These are phyloP conservation scores for Conchocele bisecta DNA, from an alignment of 2,888 invertebrate species.

Conservation along the genomic window DNA sequence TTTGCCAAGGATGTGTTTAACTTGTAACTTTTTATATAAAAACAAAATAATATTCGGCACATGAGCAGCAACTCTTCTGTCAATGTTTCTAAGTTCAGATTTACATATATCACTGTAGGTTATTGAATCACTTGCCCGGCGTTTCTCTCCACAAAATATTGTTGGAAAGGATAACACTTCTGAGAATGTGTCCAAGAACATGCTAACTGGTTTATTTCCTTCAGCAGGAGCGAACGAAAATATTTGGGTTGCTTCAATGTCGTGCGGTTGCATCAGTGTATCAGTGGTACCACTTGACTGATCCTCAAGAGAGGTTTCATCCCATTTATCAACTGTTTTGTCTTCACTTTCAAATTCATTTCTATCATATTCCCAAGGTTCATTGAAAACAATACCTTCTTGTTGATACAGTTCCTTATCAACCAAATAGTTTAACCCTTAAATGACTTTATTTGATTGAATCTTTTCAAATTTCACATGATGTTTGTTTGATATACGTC, in stretches of 20 bases:
- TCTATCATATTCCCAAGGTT: too few species aligned
- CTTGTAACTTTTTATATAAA: slow-evolving; percentile 38
- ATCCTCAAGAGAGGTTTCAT: too few species aligned
- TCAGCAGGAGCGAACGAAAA: slow-evolving; percentile 24
- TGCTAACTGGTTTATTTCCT: background rate
- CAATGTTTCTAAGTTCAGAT: slow-evolving; percentile 31
- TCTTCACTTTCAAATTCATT: too few species aligned
- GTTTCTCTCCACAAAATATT: slow-evolving; percentile 15
- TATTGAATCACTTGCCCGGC: background rate
- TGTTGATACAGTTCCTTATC: too few species aligned
- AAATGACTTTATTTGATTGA: too few species aligned
- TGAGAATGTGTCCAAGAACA: slow-evolving; percentile 9
- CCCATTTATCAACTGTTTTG: too few species aligned
- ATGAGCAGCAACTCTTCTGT: slow-evolving; percentile 34
- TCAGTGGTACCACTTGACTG: background rate
- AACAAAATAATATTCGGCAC: slow-evolving; percentile 44
- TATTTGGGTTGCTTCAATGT: background rate
- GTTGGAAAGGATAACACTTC: slow-evolving; percentile 38
- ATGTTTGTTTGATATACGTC: too few species aligned
- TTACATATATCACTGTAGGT: slow-evolving; percentile 20
- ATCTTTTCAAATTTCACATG: too few species aligned
- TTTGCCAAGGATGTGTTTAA: slow-evolving; percentile 28
- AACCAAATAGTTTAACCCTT: too few species aligned
- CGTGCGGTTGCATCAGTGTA: slow-evolving; percentile 4
- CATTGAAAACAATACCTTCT: too few species aligned